A percentile compares a stretch with the other conserved stretches of the same genome.
These are phyloP conservation scores for Platichthys flesus DNA, from an alignment of 2,113 vertebrate genomes.

Conservation along the genomic window DNA sequence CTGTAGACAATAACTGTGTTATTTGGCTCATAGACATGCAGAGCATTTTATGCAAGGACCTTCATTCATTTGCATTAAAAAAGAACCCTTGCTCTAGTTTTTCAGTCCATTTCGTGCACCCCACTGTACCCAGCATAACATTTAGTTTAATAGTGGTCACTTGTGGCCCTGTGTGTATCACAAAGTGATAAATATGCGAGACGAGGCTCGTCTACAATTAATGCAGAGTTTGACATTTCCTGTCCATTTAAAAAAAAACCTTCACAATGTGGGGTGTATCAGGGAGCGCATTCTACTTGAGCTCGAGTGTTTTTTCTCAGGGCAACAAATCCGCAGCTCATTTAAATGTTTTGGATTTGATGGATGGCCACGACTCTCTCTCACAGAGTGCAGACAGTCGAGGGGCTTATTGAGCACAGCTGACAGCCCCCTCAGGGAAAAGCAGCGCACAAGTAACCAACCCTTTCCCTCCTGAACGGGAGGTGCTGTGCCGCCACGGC, in stretches of 20 bases:
- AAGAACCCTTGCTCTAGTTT: background rate
- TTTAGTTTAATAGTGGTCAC: background rate
- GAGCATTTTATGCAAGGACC: constrained; percentile 23
- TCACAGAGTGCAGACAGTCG: constrained; percentile 28
- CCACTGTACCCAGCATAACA: background rate
- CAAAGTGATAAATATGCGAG: constrained; percentile 13
- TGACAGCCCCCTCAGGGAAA: constrained; percentile 13
- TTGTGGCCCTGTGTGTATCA: background rate
- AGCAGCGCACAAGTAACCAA: background rate
- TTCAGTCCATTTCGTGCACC: background rate
- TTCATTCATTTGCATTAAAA: constrained; percentile 29
- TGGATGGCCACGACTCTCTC: constrained; percentile 4
- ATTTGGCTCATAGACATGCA: constrained; percentile 33
- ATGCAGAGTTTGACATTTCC: constrained; percentile 2
- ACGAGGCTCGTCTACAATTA: background rate
- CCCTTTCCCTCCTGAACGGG: background rate
- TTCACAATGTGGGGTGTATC: background rate
- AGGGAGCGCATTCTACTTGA: background rate
- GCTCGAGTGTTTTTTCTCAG: constrained; percentile 2
- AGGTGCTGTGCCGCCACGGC: background rate
- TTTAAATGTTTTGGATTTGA: constrained; percentile 31
- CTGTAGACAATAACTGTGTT: constrained; percentile 10
- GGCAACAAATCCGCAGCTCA: background rate
- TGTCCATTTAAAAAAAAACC: background rate
- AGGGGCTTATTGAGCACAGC: constrained; percentile 42